Base-by-base conservation (phyloP, 2,888 invertebrate species). In the Aporophyla lueneburgensis region DNA sequence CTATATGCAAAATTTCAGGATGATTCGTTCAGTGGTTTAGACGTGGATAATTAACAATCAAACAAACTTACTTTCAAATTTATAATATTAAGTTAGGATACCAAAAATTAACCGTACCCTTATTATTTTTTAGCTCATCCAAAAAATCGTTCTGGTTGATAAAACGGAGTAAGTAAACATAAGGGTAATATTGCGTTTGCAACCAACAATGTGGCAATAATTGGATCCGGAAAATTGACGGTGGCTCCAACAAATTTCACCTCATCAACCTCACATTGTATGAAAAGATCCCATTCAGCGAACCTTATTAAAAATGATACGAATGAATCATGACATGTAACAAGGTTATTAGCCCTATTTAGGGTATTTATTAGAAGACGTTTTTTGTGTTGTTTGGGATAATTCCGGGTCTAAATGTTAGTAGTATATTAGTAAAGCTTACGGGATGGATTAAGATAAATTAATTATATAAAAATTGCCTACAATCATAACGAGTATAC, bases 151-250 rank as follows among this genome's bases (percentile, higher is more conserved):
- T 75, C 16, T n/a, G 56, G 62, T 49, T 70, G 76, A 83, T 80
- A 72, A 76, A 84, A 79, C 65, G 56, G 19, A 59, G 58, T 27
- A 70, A 77, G 81, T 75, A 81, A 85, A 85, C 81, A 76, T 84
- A 81, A 80, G 76, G 76, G 70, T 83, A 83, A 85, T 87, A 85
- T 87, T 83, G 87, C 78, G 79, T 85, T 88, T 85, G 80, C 80
- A 79, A 75, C 83, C 78, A 86, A 89, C 89, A 91, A 89, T 91
- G 84, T 87, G 86, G 83, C 85, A 84, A 89, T 92, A 91, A 92
- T 92, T 91, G 91, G 89, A 89, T 88, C 79, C 81, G 86, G 88
- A 84, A 88, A 90, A 91, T 89, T 88, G 89, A 89, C 84, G 88
- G 84, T 84, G 81, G 81, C 75, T 85, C 85, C 86, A 81, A 85